Conservation (phyloP, 1,140 invertebrate genomes). For the Drosophila sulfurigaster region DNA sequence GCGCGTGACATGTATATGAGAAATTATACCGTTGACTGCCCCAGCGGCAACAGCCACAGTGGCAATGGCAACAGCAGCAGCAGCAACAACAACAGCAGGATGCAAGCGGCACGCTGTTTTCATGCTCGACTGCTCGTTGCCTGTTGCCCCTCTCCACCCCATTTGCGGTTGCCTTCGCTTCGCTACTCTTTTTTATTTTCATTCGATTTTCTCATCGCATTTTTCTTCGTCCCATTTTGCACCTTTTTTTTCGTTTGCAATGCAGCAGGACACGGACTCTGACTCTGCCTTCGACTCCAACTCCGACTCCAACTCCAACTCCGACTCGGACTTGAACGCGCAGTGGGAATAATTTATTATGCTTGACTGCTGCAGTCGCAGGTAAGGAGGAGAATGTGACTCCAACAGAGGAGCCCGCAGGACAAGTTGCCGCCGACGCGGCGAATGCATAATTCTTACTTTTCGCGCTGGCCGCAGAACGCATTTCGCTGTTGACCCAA, state of each 20-base stretch:
- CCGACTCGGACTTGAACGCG: slow-evolving; percentile 24
- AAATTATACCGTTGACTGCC: slow-evolving; percentile 83
- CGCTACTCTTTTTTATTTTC: slow-evolving; percentile 35
- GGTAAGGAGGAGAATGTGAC: slow-evolving; percentile 5
- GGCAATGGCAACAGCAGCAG: neutral
- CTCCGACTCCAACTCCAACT: slow-evolving; percentile 3
- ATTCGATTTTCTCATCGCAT: slow-evolving; percentile 68
- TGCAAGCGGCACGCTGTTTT: slow-evolving; percentile 78
- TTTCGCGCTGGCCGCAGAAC: slow-evolving; percentile 40
- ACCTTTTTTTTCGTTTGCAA: slow-evolving; percentile 48
- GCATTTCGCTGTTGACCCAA: slow-evolving; percentile 35
- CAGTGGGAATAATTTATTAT: slow-evolving; percentile 78
- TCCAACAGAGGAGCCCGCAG: neutral
- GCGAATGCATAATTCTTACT: slow-evolving; percentile 74
- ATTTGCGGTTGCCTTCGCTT: slow-evolving; percentile 20
- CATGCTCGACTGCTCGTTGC: slow-evolving; percentile 62
- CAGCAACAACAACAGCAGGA: slow-evolving; percentile 11
- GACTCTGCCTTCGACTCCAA: neutral
- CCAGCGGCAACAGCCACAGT: slow-evolving; percentile 35
- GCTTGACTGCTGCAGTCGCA: slow-evolving; percentile 25
- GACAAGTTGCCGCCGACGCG: neutral
- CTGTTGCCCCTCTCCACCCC: neutral
- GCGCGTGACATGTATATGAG: slow-evolving; percentile 82
- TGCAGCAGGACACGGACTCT: slow-evolving; percentile 22
- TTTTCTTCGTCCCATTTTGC: slow-evolving; percentile 46